Evolutionary conservation across 2,888 invertebrate species (phyloP), one percentile per base, ranked within the genome.

Genomic region (Schizotus pectinicornis): DNA sequence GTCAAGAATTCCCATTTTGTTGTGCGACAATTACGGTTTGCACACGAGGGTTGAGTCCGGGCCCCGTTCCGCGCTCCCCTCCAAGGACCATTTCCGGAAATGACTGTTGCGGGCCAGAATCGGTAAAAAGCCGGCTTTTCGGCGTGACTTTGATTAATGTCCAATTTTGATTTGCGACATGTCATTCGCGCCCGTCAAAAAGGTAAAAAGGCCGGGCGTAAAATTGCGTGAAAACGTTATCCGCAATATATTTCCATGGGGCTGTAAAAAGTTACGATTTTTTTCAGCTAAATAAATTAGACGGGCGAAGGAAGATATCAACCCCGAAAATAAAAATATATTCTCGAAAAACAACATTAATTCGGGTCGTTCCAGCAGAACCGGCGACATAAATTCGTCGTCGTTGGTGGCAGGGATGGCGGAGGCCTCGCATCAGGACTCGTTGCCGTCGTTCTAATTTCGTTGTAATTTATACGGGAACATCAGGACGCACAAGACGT

Each of bases 281-380:
- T 22, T 53, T 47, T 46, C 49, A 49, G 56, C 54, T 54, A 58
- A 58, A 58, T 58, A 58, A 58, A 58, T 58, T 58, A 56, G 58
- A 39, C 38, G 42, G 45, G 33, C 45, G 53, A 9, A 49, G 45
- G 49, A 51, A 54, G 54, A 54, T 58, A 58, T 56, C 56, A 46
- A 43, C 52, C 31, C 37, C 53, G 48, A 49, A 58, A 58, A 58
- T 58, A 58, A 58, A 58, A 58, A 58, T 53, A 54, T 58, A 58
- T 58, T 37, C 53, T 38, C 41, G 58, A 58, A 58, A 58, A 58
- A 58, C 58, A 58, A 58, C 58, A 58, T 58, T 58, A 58, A 58
- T 58, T 58, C 58, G 49, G 58, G 49, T 54, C 58, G 58, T 58
- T 58, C 48, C 53, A 54, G 58, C 58, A 39, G 53, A 46, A 53